Base-by-base conservation (phyloP, 2,113 vertebrate genomes). In the Melanostigma gelatinosum region DNA sequence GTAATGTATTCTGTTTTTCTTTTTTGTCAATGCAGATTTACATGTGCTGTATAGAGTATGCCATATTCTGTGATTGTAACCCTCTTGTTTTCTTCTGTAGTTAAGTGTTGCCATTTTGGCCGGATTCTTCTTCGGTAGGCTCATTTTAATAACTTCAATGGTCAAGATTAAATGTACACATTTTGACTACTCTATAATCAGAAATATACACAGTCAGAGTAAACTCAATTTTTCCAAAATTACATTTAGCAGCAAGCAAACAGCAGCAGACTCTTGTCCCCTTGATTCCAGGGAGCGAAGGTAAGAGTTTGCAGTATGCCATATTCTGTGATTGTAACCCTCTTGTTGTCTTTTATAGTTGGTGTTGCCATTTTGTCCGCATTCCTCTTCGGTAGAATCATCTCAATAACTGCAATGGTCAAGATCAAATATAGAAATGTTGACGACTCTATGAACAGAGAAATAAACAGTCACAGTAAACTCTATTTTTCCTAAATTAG, bases 51-150 rank as follows among this genome's bases (percentile, higher is more conserved):
- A 16, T 3, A 11, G 48, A 65, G 4, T 32, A 18, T 52, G 32
- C n/a, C n/a, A 29, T 38, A 20, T n/a, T 65, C 50, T 66, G 24
- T 81, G 48, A 50, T 48, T 40, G 3, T 40, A 76, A 81, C 20
- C 8, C 38, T 29, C 34, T 7, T 9, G 22, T 46, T 62, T 69
- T 71, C 34, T 34, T 34, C 6, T 6, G 6, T 6, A 34, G 34
- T 34, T 34, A 0, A 34, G 34, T 34, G 34, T 85, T 72, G 58
- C 55, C 63, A 60, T 90, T 75, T 7, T 70, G 24, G 75, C 48
- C 0, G 80, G 72, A 54, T 8, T 86, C 42, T 3, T 88, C 55
- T 82, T 42, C 24, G 88, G 90, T 89, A 77, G 4, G 85, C 79
- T 60, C 3, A 62, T 73, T 27, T 50, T 11, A 48, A 11, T 48